A percentile compares a stretch with the other conserved stretches of the same genome.
phyloP scores from a whole-genome alignment of 2,797 vertebrate genomes.

The Limnodromus scolopaceus region DNA sequence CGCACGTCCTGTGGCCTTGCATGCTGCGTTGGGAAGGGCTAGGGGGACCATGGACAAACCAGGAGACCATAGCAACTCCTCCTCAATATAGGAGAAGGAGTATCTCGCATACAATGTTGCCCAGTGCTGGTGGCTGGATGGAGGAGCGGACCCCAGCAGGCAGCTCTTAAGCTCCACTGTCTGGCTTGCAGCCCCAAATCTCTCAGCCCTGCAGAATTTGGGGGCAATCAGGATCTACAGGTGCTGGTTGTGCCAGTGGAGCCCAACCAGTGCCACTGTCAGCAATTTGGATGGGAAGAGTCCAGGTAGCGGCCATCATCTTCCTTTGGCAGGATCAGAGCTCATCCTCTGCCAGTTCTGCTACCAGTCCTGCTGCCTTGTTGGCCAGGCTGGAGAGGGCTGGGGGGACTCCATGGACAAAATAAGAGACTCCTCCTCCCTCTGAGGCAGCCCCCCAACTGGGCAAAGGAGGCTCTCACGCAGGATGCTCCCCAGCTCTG shows the following conservation, averaged over 20 bases:
- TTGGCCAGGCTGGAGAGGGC: not conserved
- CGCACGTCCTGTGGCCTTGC: not conserved
- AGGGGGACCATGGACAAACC: not conserved
- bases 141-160: not conserved
- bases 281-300: not conserved
- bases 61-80: not conserved
- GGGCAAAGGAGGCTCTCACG: rapidly evolving
- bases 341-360: not conserved
- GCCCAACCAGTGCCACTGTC: rapidly evolving
- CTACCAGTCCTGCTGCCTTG: not conserved
- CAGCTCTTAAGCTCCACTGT: not conserved
- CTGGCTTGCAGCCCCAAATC: not conserved
- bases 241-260: not conserved
- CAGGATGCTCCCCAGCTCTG: rapidly evolving
- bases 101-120: rapidly evolving
- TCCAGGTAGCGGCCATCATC: not conserved
- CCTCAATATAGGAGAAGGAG: not conserved
- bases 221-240: not conserved
- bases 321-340: not conserved
- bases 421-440: not conserved
- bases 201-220: rapidly evolving
- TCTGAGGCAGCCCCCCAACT: not conserved
- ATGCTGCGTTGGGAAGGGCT: not conserved
- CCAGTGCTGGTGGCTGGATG: not conserved
- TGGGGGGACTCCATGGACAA: not conserved